phyloP scores from a whole-genome alignment of 2,113 vertebrate species.

The Eubucco bourcierii region DNA sequence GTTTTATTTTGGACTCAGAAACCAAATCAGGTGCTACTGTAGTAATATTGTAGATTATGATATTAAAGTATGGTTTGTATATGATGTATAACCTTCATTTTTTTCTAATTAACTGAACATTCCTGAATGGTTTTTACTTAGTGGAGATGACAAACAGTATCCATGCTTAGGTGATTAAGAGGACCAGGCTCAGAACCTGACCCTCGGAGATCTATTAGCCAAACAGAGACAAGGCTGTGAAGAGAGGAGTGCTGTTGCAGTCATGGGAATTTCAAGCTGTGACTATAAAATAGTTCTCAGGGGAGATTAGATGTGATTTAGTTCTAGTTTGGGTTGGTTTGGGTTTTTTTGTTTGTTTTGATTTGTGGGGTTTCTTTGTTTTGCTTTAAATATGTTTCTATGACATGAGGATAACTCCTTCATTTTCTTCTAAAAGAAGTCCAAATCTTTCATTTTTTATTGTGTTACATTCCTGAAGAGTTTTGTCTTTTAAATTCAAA shows the following conservation, averaged over 20 bases:
- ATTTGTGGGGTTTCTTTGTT: not conserved
- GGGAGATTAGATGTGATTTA: not conserved
- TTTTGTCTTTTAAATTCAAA: conserved; percentile 3
- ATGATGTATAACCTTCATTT: fast-evolving
- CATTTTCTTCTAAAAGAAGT: not conserved
- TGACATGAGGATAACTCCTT: not conserved
- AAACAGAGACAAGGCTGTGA: not conserved
- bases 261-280: conserved; percentile 24
- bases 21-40: not conserved
- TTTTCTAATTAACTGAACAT: not conserved
- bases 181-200: not conserved
- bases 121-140: not conserved
- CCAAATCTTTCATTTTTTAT: not conserved
- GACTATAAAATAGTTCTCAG: not conserved
- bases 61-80: not conserved
- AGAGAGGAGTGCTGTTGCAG: not conserved
- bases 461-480: not conserved
- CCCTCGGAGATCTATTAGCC: not conserved
- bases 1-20: not conserved
- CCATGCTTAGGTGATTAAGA: not conserved
- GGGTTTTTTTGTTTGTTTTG: too few relatives aligned
- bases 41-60: not conserved
- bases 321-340: too few relatives aligned
- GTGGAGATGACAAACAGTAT: not conserved
- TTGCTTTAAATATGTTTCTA: not conserved